Conservation (phyloP, 2,113 vertebrate species). For the Sturnus vulgaris region DNA sequence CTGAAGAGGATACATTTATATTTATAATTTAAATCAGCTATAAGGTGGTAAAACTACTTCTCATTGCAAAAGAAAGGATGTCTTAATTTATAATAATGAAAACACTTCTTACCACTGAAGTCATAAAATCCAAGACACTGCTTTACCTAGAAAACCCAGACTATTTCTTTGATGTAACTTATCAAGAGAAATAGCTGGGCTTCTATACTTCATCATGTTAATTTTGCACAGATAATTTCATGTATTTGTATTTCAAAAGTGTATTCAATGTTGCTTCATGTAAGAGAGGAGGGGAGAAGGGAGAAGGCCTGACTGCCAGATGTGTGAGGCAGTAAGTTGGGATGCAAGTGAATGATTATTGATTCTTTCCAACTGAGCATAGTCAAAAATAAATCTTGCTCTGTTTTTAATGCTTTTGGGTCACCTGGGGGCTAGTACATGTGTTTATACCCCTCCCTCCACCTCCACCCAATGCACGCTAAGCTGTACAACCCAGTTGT, state of each 20-base stretch:
- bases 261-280: not conserved
- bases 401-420: not conserved
- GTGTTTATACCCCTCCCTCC: not conserved
- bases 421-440: not conserved
- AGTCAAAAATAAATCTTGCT: not conserved
- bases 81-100: not conserved
- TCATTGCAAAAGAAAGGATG: not conserved
- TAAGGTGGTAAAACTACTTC: not conserved
- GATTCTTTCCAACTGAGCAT: not conserved
- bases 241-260: not conserved
- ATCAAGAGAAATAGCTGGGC: not conserved
- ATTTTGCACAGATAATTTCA: not conserved
- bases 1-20: not conserved
- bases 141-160: not conserved
- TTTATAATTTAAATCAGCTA: not conserved
- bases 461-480: not conserved
- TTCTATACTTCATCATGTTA: not conserved
- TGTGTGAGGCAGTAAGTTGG: not conserved
- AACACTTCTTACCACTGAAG: not conserved
- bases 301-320: not conserved
- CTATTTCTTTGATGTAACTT: not conserved
- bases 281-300: not conserved
- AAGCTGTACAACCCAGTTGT: not conserved
- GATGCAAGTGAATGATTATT: not conserved
- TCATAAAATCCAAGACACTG: not conserved